A percentile compares a stretch with the other conserved stretches of the same genome.
phyloP scores from a whole-genome alignment of 2,888 invertebrate species.

The Aspidiotus rigidus region DNA sequence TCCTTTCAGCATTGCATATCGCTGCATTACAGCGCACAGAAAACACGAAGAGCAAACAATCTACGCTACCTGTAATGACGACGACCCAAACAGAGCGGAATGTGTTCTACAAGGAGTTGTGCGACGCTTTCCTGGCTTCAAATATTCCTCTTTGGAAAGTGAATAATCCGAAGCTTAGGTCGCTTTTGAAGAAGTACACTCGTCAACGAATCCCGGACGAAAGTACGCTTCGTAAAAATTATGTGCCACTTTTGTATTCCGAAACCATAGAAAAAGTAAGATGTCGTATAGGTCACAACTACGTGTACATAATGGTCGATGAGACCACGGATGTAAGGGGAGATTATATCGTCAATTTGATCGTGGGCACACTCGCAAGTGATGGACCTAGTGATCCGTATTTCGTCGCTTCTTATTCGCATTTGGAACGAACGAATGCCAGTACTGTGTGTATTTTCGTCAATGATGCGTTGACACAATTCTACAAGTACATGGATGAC shows the following conservation, averaged over 20 bases:
- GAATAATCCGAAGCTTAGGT: conserved; percentile 3
- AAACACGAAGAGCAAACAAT: not conserved
- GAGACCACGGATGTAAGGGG: conserved; percentile 13
- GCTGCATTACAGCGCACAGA: not conserved
- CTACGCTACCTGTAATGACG: not conserved
- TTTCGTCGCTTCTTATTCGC: not conserved
- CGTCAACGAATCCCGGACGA: conserved; percentile 5
- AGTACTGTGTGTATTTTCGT: not conserved
- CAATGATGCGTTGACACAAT: not conserved
- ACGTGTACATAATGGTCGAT: conserved; percentile 9
- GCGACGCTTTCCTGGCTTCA: conserved; percentile 3
- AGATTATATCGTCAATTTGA: conserved; percentile 3
- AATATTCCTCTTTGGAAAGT: conserved; percentile 16
- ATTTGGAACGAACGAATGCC: not conserved
- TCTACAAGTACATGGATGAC: not conserved
- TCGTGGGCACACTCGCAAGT: conserved; percentile 3
- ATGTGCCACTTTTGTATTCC: not conserved
- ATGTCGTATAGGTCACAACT: conserved; percentile 6
- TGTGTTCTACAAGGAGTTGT: not conserved
- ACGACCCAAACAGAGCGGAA: not conserved
- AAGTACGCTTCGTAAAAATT: conserved; percentile 10
- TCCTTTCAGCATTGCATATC: not conserved
- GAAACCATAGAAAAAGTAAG: conserved; percentile 15
- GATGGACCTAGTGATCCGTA: conserved; percentile 1
- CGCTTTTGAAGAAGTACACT: conserved; percentile 10